phyloP scores from a whole-genome alignment of 2,113 vertebrate genomes.

The Origma solitaria region DNA sequence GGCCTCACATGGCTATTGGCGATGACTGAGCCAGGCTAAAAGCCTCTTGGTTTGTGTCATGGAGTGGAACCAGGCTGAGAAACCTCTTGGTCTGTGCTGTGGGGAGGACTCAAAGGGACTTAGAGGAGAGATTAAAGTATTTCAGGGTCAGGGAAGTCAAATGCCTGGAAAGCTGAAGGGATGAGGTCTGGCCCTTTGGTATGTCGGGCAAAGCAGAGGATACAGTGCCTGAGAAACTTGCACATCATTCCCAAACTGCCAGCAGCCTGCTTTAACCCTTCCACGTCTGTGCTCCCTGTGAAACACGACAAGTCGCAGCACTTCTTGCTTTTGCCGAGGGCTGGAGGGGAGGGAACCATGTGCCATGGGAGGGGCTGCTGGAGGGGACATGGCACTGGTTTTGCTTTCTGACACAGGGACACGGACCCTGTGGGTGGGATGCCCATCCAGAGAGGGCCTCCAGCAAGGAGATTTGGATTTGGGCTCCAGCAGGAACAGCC shows the following conservation, averaged over 20 bases:
- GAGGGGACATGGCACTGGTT: rapidly evolving
- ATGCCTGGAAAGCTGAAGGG: not conserved
- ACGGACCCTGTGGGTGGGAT: too few species aligned
- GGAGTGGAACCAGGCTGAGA: not conserved
- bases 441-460: too few species aligned
- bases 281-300: rapidly evolving
- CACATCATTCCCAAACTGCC: not conserved
- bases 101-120: not conserved
- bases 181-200: not conserved
- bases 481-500: not conserved
- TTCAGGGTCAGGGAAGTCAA: not conserved
- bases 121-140: not conserved
- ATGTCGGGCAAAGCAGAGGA: not conserved
- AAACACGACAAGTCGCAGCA: not conserved
- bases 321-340: not conserved
- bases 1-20: rapidly evolving
- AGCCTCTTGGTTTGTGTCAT: not conserved
- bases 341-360: not conserved
- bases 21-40: not conserved
- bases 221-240: not conserved
- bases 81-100: not conserved
- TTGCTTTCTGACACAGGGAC: not conserved
- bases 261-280: not conserved
- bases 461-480: not conserved
- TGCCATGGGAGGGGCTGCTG: rapidly evolving